Conservation (phyloP, 2,113 vertebrate genomes). For the Octodon degus region DNA sequence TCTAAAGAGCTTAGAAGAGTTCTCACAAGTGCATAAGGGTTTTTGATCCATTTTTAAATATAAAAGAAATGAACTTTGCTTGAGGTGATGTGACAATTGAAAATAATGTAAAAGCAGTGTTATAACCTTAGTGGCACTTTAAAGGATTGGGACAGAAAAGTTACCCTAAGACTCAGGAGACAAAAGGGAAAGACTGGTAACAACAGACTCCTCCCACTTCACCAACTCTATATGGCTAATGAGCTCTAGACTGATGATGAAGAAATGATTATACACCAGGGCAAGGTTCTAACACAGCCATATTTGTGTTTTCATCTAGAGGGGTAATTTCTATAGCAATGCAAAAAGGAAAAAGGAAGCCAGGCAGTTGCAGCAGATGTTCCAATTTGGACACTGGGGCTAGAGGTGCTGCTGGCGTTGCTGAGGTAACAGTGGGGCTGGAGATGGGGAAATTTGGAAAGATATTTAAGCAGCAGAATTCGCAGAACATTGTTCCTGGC, state of each 20-base stretch:
- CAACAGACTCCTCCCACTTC: neutral
- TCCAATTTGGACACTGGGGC: neutral
- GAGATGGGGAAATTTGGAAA: neutral
- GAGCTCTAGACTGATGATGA: neutral
- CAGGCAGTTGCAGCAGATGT: neutral
- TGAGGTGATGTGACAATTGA: neutral
- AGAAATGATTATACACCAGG: neutral
- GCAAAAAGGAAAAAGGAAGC: neutral
- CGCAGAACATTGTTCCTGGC: neutral
- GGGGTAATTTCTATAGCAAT: neutral
- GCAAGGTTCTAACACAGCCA: neutral
- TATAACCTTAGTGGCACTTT: neutral
- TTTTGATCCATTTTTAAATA: neutral
- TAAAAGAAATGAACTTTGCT: constrained; percentile 7
- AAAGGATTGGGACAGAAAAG: neutral
- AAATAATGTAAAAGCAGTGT: neutral
- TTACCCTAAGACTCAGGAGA: neutral
- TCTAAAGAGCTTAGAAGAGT: neutral
- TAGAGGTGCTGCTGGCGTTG: neutral
- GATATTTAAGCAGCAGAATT: neutral
- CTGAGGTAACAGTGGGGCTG: too few relatives aligned
- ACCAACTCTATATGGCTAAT: neutral
- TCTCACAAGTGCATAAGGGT: neutral
- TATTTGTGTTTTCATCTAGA: neutral
- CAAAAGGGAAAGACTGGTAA: neutral